Evolutionary conservation across 2,113 vertebrate species (phyloP).

Genomic region (Pontoporia blainvillei): DNA sequence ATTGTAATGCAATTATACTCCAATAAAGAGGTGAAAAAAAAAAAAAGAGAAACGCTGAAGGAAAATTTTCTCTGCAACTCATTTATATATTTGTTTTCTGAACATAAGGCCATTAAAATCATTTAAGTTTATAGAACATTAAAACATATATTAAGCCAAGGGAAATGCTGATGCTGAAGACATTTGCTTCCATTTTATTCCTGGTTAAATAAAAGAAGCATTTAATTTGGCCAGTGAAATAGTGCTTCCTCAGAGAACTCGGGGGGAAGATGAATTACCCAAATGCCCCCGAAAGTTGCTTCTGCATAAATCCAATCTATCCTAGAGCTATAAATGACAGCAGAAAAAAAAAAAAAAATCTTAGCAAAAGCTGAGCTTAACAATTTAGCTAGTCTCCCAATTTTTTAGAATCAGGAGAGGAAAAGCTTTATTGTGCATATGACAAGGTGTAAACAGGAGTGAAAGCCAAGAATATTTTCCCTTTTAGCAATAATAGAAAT

Average conservation of each 20-base stretch:
- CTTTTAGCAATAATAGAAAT: background rate
- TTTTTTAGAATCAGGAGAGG: background rate
- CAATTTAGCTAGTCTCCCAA: constrained; percentile 54
- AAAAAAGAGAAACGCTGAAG: background rate
- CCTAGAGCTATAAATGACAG: background rate
- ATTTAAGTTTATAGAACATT: constrained; percentile 4
- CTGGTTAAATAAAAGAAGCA: background rate
- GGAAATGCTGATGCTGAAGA: constrained; percentile 11
- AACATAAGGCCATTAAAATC: constrained; percentile 34
- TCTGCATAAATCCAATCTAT: background rate
- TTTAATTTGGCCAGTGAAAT: background rate
- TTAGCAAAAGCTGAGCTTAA: background rate
- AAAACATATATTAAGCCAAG: background rate
- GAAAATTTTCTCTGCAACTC: background rate
- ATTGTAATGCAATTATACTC: too few relatives aligned
- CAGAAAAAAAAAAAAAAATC: background rate
- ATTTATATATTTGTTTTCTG: constrained; percentile 18
- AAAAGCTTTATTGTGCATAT: background rate
- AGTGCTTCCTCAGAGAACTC: background rate
- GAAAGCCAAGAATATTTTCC: background rate
- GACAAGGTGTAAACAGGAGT: background rate
- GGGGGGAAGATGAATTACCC: background rate
- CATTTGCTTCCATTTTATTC: background rate
- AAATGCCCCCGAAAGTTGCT: background rate
- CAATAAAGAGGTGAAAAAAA: background rate